A percentile compares a stretch with the other conserved stretches of the same genome.
phyloP scores from a whole-genome alignment of 2,888 invertebrate species.

The Auanema sp. region DNA sequence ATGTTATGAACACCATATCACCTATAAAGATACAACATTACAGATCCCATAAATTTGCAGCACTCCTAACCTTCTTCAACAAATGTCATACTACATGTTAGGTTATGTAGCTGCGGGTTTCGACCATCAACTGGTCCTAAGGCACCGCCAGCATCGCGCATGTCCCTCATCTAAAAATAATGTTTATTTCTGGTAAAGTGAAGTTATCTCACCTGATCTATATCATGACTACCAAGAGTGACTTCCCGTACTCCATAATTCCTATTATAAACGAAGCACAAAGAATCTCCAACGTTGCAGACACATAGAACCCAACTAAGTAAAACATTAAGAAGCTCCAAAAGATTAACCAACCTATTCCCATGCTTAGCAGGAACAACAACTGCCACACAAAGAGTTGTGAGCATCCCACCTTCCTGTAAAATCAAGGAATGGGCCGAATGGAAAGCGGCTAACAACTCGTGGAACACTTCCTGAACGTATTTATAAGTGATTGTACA shows the following conservation, averaged over 20 bases:
- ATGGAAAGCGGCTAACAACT: constrained; percentile 79
- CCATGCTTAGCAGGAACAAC: constrained; percentile 68
- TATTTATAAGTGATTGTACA: constrained; percentile 17
- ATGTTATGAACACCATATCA: constrained; percentile 83
- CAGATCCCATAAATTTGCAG: too few species aligned
- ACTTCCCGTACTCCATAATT: constrained; percentile 79
- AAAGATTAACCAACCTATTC: constrained; percentile 26
- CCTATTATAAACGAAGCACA: constrained; percentile 81
- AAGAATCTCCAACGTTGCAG: constrained; percentile 85
- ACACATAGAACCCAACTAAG: constrained; percentile 75
- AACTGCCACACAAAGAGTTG: constrained; percentile 81
- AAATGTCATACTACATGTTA: constrained; percentile 79
- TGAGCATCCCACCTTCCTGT: constrained; percentile 79
- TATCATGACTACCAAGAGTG: constrained; percentile 74
- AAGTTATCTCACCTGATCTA: constrained; percentile 71
- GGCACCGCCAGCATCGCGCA: constrained; percentile 85
- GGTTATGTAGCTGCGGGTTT: constrained; percentile 82
- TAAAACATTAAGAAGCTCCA: background rate
- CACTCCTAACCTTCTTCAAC: constrained; percentile 69
- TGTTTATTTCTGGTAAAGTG: background rate
- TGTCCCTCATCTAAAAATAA: constrained; percentile 76
- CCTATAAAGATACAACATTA: constrained; percentile 66
- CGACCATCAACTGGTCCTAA: constrained; percentile 82
- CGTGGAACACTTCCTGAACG: constrained; percentile 75
- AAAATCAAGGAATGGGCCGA: constrained; percentile 83